These are phyloP conservation scores for Drosophila trichaetosa DNA, from an alignment of 2,888 invertebrate genomes.

Conservation along the genomic window DNA sequence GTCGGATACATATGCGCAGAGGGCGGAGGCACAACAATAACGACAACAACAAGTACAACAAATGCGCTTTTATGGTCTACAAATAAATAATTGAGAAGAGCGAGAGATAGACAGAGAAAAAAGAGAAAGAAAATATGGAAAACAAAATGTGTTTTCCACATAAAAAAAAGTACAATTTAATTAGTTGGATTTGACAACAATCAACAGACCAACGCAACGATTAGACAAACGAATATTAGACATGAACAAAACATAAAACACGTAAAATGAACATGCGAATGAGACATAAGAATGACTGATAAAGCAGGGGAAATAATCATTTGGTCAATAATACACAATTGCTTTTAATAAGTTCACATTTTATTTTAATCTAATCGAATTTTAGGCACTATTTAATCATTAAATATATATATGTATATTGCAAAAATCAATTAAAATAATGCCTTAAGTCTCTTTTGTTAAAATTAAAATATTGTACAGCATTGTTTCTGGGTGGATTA, in stretches of 20 bases:
- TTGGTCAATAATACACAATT: conserved; percentile 66
- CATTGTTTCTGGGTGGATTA: conserved; percentile 36
- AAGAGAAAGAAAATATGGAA: conserved; percentile 44
- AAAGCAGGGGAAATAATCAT: conserved; percentile 29
- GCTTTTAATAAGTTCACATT: conserved; percentile 62
- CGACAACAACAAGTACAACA: conserved; percentile 66
- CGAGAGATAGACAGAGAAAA: conserved; percentile 46
- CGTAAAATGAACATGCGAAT: conserved; percentile 55
- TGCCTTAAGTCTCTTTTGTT: conserved; percentile 67
- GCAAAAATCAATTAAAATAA: conserved; percentile 74
- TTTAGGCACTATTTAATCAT: conserved; percentile 51
- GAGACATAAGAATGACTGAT: conserved; percentile 31
- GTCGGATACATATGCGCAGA: conserved; percentile 31
- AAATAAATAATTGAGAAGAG: conserved; percentile 62
- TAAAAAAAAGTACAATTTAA: conserved; percentile 27
- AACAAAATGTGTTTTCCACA: conserved; percentile 26
- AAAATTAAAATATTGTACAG: conserved; percentile 72
- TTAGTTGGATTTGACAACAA: conserved; percentile 45
- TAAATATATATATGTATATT: conserved; percentile 58
- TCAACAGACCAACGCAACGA: conserved; percentile 38
- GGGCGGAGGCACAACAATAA: conserved; percentile 69
- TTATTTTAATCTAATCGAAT: conserved; percentile 58
- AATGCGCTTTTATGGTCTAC: conserved; percentile 82
- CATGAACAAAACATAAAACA: conserved; percentile 31
- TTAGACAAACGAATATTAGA: conserved; percentile 40